These are phyloP conservation scores for Isurus oxyrinchus DNA, from an alignment of 2,113 vertebrate species.

Conservation along the genomic window DNA sequence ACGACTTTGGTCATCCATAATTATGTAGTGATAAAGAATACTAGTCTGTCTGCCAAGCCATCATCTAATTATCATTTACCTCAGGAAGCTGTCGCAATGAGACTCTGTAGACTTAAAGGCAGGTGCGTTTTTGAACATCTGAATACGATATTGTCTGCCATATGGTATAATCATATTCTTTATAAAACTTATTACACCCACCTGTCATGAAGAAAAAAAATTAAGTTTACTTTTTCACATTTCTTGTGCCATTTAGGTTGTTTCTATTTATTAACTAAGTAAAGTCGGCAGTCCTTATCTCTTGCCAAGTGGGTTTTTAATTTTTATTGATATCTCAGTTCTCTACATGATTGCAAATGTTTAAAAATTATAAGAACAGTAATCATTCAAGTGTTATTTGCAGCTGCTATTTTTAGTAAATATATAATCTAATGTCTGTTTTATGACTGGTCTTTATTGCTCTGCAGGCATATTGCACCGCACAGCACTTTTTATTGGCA, in stretches of 20 bases:
- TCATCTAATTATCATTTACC: not conserved
- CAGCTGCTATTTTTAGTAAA: slow-evolving; percentile 12
- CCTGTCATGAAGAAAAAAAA: not conserved
- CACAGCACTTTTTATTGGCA: not conserved
- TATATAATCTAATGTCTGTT: not conserved
- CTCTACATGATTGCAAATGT: not conserved
- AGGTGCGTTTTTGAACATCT: not conserved
- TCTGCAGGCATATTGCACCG: not conserved
- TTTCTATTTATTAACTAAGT: not conserved
- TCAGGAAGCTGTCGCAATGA: not conserved
- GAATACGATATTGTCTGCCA: not conserved
- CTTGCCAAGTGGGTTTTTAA: not conserved
- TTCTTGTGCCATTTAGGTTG: not conserved
- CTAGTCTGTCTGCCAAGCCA: not conserved
- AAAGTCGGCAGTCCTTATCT: not conserved
- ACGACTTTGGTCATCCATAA: not conserved
- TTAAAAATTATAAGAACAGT: not conserved
- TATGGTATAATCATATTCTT: not conserved
- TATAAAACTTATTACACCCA: not conserved
- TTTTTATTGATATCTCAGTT: not conserved
- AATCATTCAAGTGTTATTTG: not conserved
- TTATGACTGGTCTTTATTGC: not conserved
- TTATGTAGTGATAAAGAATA: not conserved
- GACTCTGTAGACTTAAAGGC: not conserved
- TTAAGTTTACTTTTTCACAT: not conserved